These are phyloP conservation scores for Rhinella marina DNA, from an alignment of 2,797 vertebrate species.

Conservation along the genomic window DNA sequence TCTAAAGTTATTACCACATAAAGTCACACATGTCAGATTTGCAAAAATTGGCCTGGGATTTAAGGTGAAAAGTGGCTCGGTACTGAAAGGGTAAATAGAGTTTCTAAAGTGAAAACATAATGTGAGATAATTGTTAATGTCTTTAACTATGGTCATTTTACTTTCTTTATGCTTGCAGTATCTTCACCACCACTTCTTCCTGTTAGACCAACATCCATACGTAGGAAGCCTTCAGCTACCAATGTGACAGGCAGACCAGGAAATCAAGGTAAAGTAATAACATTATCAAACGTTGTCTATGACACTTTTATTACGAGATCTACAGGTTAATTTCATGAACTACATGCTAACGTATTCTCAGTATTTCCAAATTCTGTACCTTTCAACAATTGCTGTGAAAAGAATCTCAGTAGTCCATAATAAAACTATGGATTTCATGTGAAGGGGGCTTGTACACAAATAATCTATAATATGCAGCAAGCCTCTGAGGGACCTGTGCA, in stretches of 20 bases:
- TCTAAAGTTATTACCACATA: no score
- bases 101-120: no score
- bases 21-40: no score
- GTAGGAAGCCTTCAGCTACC: slow-evolving; percentile 72
- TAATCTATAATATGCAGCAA: neutral
- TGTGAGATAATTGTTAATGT: neutral
- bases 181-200: slow-evolving; percentile 65
- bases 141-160: neutral
- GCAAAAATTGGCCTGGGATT: no score
- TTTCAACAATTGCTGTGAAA: neutral
- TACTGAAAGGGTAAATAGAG: no score
- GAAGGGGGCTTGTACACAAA: neutral
- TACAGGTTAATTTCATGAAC: neutral
- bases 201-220: slow-evolving; percentile 68
- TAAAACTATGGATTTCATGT: neutral
- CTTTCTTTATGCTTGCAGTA: slow-evolving; percentile 46
- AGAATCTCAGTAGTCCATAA: neutral
- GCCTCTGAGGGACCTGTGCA: no score
- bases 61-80: no score
- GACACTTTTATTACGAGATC: neutral
- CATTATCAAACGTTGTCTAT: neutral
- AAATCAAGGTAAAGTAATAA: slow-evolving; percentile 69
- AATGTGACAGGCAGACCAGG: slow-evolving; percentile 73
- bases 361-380: neutral
- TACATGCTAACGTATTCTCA: neutral